Percentiles rank a stretch among this genome's conserved stretches.
Conservation (phyloP, 2,797 vertebrate genomes). For the Okamejei kenojei region DNA sequence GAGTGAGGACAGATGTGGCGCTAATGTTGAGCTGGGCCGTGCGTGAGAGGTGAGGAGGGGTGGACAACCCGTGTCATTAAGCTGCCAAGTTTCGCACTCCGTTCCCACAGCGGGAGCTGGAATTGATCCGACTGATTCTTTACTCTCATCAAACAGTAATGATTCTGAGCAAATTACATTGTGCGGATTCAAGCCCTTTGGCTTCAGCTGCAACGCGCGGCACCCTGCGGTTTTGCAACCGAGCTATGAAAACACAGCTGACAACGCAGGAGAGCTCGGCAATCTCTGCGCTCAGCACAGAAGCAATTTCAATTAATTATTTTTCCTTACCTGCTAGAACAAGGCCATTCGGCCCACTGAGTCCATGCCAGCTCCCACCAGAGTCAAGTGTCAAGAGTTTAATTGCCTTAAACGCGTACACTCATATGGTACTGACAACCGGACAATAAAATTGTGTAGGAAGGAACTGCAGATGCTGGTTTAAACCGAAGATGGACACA, state of each 20-base stretch:
- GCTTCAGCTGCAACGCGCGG: not conserved
- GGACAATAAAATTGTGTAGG: no score
- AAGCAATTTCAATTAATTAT: not conserved
- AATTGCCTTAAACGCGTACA: no score
- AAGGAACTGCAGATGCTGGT: no score
- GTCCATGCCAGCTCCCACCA: no score
- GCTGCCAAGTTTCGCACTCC: not conserved
- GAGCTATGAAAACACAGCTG: not conserved
- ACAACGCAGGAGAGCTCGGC: not conserved
- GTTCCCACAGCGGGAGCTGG: no score
- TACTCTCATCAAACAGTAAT: not conserved
- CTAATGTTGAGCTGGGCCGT: not conserved
- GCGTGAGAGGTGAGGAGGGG: not conserved
- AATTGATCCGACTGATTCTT: no score
- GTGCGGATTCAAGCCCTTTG: not conserved
- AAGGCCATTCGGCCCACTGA: no score
- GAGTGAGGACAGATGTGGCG: not conserved
- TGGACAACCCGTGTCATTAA: not conserved
- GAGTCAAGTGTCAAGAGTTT: no score
- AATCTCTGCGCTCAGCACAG: not conserved
- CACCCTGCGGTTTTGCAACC: not conserved
- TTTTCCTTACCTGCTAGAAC: no score
- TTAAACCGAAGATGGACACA: no score
- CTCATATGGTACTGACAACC: no score
- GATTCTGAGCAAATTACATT: not conserved